Conservation (phyloP, 2,113 vertebrate species). For the Pedetes capensis region DNA sequence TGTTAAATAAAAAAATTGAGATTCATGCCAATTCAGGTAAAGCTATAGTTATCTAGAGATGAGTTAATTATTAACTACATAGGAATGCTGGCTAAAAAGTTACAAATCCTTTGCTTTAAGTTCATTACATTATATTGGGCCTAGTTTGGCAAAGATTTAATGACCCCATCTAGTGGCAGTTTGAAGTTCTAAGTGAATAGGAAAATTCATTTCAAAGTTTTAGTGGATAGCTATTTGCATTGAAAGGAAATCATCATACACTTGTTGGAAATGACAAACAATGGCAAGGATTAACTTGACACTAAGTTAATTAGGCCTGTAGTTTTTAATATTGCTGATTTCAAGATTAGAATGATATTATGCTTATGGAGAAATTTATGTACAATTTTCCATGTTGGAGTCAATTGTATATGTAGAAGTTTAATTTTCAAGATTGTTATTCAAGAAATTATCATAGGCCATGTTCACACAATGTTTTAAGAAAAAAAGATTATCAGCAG, state of each 20-base stretch:
- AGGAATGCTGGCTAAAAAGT: not conserved
- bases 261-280: constrained; percentile 40
- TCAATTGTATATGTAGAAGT: not conserved
- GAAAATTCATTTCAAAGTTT: constrained; percentile 26
- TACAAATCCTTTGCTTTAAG: not conserved
- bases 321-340: not conserved
- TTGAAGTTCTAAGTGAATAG: constrained; percentile 34
- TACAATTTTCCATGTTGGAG: not conserved
- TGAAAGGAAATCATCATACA: not conserved
- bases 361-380: not conserved
- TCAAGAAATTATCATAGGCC: not conserved
- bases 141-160: constrained; percentile 52
- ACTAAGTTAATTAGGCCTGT: constrained; percentile 34
- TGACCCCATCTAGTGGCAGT: constrained; percentile 58
- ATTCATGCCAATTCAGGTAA: constrained; percentile 21
- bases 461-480: not conserved
- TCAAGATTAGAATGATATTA: constrained; percentile 37
- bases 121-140: not conserved
- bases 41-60: not conserved
- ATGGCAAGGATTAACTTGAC: constrained; percentile 26
- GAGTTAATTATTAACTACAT: not conserved
- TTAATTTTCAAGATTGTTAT: constrained; percentile 51
- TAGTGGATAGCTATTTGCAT: not conserved
- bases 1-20: constrained; percentile 23
- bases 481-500: constrained; percentile 7